A percentile compares a stretch with the other conserved stretches of the same genome.
phyloP scores from a whole-genome alignment of 1,140 invertebrate genomes.

The Psilanteris sp. region DNA sequence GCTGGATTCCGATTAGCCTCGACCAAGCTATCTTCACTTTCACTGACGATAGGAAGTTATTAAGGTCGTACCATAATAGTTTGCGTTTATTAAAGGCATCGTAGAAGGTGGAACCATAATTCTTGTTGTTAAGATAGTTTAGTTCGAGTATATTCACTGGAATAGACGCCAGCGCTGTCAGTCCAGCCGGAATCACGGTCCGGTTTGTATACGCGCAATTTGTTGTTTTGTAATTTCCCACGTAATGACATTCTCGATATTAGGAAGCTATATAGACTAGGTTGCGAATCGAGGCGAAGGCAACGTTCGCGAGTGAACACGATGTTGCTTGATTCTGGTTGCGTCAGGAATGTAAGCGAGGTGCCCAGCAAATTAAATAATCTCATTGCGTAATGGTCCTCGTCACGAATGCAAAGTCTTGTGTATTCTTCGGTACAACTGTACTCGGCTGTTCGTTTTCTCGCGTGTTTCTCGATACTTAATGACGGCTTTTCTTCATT shows the following conservation, averaged over 20 bases:
- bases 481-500: too few relatives aligned
- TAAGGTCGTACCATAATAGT: slow-evolving; percentile 32
- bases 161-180: neutral
- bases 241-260: neutral
- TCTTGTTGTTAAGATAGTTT: too few relatives aligned
- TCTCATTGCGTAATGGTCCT: slow-evolving; percentile 51
- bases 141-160: neutral
- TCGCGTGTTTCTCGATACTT: too few relatives aligned
- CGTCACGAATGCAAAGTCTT: slow-evolving; percentile 52
- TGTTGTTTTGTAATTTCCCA: neutral
- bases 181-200: too few relatives aligned
- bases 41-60: slow-evolving; percentile 42
- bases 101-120: too few relatives aligned
- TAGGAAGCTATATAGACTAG: slow-evolving; percentile 12
- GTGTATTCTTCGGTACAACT: slow-evolving; percentile 41
- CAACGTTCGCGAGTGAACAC: slow-evolving; percentile 35
- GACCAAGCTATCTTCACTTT: slow-evolving; percentile 37
- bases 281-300: slow-evolving; percentile 53
- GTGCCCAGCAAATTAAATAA: slow-evolving; percentile 54
- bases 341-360: slow-evolving; percentile 47
- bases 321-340: slow-evolving; percentile 48
- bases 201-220: neutral
- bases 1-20: slow-evolving; percentile 6
- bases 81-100: slow-evolving; percentile 1
- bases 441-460: slow-evolving; percentile 20